A percentile compares a stretch with the other conserved stretches of the same genome.
Conservation (phyloP, 2,888 invertebrate species). For the Pterobdella sp. region DNA sequence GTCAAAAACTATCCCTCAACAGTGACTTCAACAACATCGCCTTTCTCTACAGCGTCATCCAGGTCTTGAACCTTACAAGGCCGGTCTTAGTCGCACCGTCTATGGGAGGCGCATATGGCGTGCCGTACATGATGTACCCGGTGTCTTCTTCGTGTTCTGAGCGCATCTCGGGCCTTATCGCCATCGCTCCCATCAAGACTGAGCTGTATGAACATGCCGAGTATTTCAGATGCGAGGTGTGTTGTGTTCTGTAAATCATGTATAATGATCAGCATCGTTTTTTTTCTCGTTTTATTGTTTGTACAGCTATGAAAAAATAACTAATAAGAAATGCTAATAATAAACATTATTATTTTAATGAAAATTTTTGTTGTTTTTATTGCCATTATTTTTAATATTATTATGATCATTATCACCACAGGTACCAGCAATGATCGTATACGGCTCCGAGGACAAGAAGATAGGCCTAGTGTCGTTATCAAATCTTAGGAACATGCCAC, state of each 20-base stretch:
- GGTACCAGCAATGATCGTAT: conserved; percentile 53
- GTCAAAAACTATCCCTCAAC: too few species aligned
- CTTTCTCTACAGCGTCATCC: too few species aligned
- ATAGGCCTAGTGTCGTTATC: conserved; percentile 45
- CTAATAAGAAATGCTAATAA: not conserved
- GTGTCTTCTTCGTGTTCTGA: conserved; percentile 41
- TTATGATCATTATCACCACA: too few species aligned
- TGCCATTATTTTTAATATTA: too few species aligned
- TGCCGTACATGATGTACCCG: conserved; percentile 49
- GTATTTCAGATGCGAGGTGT: conserved; percentile 41
- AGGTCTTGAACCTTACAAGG: conserved; percentile 41
- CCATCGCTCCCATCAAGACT: conserved; percentile 51
- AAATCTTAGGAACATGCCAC: conserved; percentile 49
- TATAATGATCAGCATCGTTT: not conserved
- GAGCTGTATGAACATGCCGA: conserved; percentile 38
- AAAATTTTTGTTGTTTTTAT: not conserved
- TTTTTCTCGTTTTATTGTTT: conserved; percentile 8
- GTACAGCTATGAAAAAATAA: too few species aligned
- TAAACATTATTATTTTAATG: not conserved
- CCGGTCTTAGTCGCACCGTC: conserved; percentile 54
- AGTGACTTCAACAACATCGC: too few species aligned
- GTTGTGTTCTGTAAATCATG: not conserved
- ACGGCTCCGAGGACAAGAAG: conserved; percentile 51
- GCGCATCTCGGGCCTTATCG: conserved; percentile 48
- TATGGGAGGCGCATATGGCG: conserved; percentile 53